Evolutionary conservation across 2,888 invertebrate genomes (phyloP), one percentile per base, ranked within the genome.

Genomic region (Drosophila anomelani): DNA sequence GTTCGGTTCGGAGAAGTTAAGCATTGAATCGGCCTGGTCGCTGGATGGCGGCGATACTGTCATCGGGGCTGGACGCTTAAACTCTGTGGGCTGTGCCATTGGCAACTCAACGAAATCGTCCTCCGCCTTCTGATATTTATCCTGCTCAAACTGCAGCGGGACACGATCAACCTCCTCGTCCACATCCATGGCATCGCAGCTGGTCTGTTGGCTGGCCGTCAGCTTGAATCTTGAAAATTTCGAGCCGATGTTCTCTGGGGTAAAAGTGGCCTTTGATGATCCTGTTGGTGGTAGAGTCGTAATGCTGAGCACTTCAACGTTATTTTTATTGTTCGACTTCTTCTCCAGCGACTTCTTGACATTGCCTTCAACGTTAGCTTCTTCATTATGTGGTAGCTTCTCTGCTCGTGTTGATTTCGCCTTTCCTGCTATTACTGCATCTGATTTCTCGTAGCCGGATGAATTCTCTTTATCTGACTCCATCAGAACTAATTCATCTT

Each of bases 51-150:
- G 51, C 15, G 51, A 53, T 23, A 6, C 47, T 10, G 29, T 15
- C 20, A 15, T 15, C 6, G 51, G 1, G 15, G 3, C 15, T 23
- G 36, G 15, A 7, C 9, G 8, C 20, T 34, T 51, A 2, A 20
- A 17, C 20, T 51, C 20, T 13, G 13, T 20, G 32, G 49, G 51
- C 15, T 51, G 51, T 20, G 51, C 51, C 51, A 51, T 51, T 20
- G 51, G 34, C 13, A 51, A 9, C 20, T 20, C 51, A 13, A 8
- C 5, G 8, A 20, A 7, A 2, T 20, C 49, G 17, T 32, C 17
- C 17, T 17, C 13, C 17, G 13, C 13, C 17, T 17, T 49, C 17
- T 32, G 32, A n/a, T 10, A n/a, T 29, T 47, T 9, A 6, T 26
- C 47, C 29, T 47, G 17, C 9, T 39, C n/a, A 1, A 39, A 39